Evolutionary conservation across 2,888 invertebrate genomes (phyloP).

Genomic region (Cyclophora punctaria): DNA sequence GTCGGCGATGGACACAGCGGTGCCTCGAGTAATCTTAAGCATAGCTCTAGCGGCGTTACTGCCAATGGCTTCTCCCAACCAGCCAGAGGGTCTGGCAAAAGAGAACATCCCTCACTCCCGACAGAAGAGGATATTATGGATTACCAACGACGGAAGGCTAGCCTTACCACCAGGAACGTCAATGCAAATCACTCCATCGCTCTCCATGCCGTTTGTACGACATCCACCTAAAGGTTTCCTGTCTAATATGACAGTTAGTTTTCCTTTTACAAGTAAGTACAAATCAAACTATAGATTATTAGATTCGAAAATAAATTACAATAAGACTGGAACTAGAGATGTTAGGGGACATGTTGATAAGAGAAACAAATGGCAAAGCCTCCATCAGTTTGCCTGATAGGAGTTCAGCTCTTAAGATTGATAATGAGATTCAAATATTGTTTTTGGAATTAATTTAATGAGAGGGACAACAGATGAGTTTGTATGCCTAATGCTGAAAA

Average conservation of each 20-base stretch:
- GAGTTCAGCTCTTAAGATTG: too few species aligned
- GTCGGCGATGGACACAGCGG: slow-evolving; percentile 58
- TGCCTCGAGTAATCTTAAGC: slow-evolving; percentile 61
- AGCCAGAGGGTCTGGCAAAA: slow-evolving; percentile 44
- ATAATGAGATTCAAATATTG: too few species aligned
- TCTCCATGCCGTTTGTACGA: slow-evolving; percentile 87
- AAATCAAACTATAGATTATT: too few species aligned
- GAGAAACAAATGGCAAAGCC: too few species aligned
- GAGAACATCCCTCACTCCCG: slow-evolving; percentile 79
- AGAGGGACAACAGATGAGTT: too few species aligned
- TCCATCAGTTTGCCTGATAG: too few species aligned
- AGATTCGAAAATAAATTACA: too few species aligned
- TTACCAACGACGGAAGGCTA: slow-evolving; percentile 88
- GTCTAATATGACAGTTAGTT: slow-evolving; percentile 87
- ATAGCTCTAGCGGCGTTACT: slow-evolving; percentile 62
- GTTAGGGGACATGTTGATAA: too few species aligned
- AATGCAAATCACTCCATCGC: slow-evolving; percentile 85
- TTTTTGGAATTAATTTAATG: too few species aligned
- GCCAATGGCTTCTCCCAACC: slow-evolving; percentile 54
- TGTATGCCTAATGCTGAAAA: too few species aligned
- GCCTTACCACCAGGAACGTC: slow-evolving; percentile 89
- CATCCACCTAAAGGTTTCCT: slow-evolving; percentile 91
- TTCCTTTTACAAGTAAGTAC: slow-evolving; percentile 88
- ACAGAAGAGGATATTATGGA: slow-evolving; percentile 88
- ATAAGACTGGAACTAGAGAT: too few species aligned